phyloP scores from a whole-genome alignment of 2,113 vertebrate species.

The Nyctereutes procyonoides region DNA sequence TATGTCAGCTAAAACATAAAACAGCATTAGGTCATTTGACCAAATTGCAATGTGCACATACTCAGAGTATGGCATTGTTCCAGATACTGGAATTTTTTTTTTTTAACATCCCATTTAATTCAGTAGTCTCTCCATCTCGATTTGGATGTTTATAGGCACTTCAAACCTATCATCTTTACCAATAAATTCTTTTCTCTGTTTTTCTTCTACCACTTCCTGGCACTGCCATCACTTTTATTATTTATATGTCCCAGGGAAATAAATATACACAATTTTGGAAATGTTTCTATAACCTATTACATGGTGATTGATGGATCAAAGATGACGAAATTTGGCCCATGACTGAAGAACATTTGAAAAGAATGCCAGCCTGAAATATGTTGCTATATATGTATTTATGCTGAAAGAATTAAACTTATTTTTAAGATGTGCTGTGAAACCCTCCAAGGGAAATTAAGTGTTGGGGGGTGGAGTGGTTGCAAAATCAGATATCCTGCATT shows the following conservation, averaged over 20 bases:
- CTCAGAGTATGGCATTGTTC: background rate
- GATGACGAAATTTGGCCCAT: background rate
- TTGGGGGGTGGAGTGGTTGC: background rate
- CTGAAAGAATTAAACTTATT: background rate
- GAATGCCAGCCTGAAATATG: background rate
- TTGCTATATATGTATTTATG: background rate
- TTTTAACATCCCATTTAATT: background rate
- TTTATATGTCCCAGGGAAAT: background rate
- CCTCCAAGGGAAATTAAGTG: background rate
- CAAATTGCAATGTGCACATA: background rate
- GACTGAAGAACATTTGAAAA: background rate
- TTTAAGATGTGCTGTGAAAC: background rate
- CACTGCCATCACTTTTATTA: background rate
- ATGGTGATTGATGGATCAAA: background rate
- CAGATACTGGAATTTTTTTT: background rate
- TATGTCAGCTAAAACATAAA: background rate
- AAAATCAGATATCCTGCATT: background rate
- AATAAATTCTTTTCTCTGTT: background rate
- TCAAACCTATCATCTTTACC: background rate
- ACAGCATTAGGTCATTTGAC: background rate
- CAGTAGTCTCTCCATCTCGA: background rate
- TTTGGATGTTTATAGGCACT: background rate
- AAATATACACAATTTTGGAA: background rate
- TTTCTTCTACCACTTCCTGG: background rate
- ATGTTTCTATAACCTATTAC: background rate